Evolutionary conservation across 2,888 invertebrate species (phyloP).

Genomic region (Theodoxus fluviatilis): DNA sequence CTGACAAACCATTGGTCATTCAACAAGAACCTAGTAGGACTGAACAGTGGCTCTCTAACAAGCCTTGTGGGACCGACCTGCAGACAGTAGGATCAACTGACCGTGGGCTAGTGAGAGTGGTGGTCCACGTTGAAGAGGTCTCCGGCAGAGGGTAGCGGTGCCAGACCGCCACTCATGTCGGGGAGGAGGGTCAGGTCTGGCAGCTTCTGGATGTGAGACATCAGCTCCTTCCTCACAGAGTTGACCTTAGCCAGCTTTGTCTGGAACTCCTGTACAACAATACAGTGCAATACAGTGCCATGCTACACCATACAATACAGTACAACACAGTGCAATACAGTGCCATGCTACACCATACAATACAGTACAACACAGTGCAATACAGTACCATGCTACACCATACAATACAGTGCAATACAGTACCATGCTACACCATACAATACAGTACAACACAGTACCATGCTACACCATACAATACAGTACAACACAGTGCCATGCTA

Average conservation of each 20-base stretch:
- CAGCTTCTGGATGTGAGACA: slow-evolving; percentile 89
- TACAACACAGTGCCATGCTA: no score
- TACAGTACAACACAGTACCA: slow-evolving; percentile 75
- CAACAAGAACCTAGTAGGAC: no score
- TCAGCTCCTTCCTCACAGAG: slow-evolving; percentile 85
- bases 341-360: neutral
- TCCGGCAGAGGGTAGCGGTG: slow-evolving; percentile 92
- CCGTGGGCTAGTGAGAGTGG: no score
- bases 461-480: no score
- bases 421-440: neutral
- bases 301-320: no score
- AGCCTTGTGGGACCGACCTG: no score
- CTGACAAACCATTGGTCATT: no score
- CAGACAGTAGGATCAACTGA: no score
- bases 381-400: neutral
- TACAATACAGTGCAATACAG: neutral
- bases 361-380: neutral
- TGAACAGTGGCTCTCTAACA: no score
- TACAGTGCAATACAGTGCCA: no score
- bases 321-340: no score
- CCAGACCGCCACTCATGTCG: slow-evolving; percentile 89
- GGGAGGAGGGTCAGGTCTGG: slow-evolving; percentile 92
- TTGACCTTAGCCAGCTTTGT: slow-evolving; percentile 87
- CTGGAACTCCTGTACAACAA: slow-evolving; percentile 85
- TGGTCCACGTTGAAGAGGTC: no score